Evolutionary conservation across 2,888 invertebrate genomes (phyloP), one percentile per base, ranked within the genome.

Genomic region (Folsomia candida): DNA sequence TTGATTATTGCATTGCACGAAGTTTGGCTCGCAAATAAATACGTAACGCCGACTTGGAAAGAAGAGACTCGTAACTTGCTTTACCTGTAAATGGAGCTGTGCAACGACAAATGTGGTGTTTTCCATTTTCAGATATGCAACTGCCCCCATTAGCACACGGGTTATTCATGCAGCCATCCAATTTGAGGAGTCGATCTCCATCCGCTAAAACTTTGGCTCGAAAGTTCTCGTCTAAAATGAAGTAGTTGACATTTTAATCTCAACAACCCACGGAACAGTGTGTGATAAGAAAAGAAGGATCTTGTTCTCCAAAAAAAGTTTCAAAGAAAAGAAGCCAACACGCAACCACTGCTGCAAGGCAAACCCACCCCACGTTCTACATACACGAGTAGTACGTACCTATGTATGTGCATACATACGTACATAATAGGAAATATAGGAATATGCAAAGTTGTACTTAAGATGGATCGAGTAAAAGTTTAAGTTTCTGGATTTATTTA

Each of bases 111-210:
- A 86, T 86, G 78, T 86, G 88, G 78, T 86, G 88, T 74, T 83
- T 87, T 4, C 73, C 76, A 9, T 83, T 82, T 61, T 87, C 88
- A 1, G 85, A 82, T 6, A 88, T 83, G 81, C 91, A 92, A 80
- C 87, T 87, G 0, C 91, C 91, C 14, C 86, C 88, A 81, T 90
- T 88, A 73, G 87, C 84, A 80, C 92, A 92, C 0, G 91, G 91
- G 83, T 90, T 90, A 0, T 91, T 91, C 64, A 86, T 85, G 82
- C 91, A 92, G 0, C 89, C 87, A 81, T 91, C 80, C 22, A 81
- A 72, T 54, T 71, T 25, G 18, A 75, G 64, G 9, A 75, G 70
- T 24, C 75, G 59, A 67, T 77, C 78, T 25, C 74, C 75, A 59
- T 75, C 76, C 22, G 75, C 75, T 37, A 89, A 83, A 69, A 90